Evolutionary conservation across 2,113 vertebrate genomes (phyloP).

Genomic region (Dasypus novemcinctus): DNA sequence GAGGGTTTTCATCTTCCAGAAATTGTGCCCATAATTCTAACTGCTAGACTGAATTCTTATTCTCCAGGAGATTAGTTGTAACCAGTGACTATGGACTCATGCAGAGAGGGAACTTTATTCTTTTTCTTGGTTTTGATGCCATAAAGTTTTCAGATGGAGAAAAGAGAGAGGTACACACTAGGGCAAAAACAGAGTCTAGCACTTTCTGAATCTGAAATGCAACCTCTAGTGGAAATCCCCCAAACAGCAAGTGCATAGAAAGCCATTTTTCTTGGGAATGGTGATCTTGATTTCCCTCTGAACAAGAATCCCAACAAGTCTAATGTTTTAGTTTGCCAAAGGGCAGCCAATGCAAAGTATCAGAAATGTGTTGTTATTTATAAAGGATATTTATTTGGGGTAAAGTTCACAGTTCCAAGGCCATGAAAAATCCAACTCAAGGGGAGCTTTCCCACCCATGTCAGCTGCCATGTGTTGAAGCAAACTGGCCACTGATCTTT

Average conservation of each 20-base stretch:
- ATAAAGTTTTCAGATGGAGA: slow-evolving; percentile 13
- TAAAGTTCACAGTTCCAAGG: no score
- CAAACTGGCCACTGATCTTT: no score
- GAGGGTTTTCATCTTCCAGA: slow-evolving; percentile 75
- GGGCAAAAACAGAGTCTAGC: background rate
- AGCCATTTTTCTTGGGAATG: background rate
- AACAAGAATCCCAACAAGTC: background rate
- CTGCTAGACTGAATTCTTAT: slow-evolving; percentile 27
- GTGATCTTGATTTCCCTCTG: background rate
- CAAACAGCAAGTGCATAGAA: background rate
- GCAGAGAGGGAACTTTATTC: background rate
- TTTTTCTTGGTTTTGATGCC: background rate
- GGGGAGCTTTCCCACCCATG: no score
- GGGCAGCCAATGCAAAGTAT: no score
- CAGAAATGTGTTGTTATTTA: no score
- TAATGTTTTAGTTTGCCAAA: background rate
- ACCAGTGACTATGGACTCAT: slow-evolving; percentile 5
- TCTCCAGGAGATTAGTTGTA: slow-evolving; percentile 44
- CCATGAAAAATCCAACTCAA: no score
- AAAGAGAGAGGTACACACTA: background rate
- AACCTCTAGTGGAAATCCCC: background rate
- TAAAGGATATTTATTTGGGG: no score
- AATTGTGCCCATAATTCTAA: slow-evolving; percentile 61
- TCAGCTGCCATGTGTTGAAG: no score
- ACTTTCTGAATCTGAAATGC: background rate